Conservation (phyloP, 1,140 invertebrate species). For the Cheumatopsyche charites region DNA sequence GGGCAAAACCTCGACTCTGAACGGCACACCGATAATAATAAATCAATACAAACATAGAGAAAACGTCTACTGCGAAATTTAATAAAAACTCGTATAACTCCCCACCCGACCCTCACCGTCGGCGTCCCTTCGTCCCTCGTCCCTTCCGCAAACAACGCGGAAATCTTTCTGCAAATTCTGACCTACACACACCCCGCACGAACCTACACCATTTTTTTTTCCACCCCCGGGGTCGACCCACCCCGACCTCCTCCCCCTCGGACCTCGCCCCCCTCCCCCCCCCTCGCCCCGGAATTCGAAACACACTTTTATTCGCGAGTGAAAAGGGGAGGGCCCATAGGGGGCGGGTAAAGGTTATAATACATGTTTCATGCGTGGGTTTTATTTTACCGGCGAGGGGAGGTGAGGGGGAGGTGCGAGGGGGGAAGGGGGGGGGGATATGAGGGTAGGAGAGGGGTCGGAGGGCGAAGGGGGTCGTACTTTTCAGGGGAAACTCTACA, state of each 20-base stretch:
- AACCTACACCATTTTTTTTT: conserved; percentile 23
- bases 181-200: conserved; percentile 28
- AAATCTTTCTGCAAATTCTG: conserved; percentile 44
- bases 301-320: conserved; percentile 50
- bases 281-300: conserved; percentile 42
- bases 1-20: background rate
- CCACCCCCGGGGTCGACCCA: conserved; percentile 28
- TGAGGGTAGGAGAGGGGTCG: too few relatives aligned
- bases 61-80: conserved; percentile 43
- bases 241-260: conserved; percentile 29
- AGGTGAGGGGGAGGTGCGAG: conserved; percentile 25
- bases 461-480: background rate
- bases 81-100: conserved; percentile 44
- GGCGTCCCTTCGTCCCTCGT: background rate
- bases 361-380: conserved; percentile 43
- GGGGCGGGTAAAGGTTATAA: conserved; percentile 41
- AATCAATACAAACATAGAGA: conserved; percentile 45
- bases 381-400: conserved; percentile 33
- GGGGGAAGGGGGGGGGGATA: background rate
- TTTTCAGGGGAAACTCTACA: conserved; percentile 36
- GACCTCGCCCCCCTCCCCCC: conserved; percentile 7
- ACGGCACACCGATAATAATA: conserved; percentile 7
- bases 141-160: conserved; percentile 44
- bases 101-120: conserved; percentile 26
- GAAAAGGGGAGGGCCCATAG: conserved; percentile 41